Base-by-base conservation (phyloP, 2,113 vertebrate genomes). In the Lichenostomus cassidix region DNA sequence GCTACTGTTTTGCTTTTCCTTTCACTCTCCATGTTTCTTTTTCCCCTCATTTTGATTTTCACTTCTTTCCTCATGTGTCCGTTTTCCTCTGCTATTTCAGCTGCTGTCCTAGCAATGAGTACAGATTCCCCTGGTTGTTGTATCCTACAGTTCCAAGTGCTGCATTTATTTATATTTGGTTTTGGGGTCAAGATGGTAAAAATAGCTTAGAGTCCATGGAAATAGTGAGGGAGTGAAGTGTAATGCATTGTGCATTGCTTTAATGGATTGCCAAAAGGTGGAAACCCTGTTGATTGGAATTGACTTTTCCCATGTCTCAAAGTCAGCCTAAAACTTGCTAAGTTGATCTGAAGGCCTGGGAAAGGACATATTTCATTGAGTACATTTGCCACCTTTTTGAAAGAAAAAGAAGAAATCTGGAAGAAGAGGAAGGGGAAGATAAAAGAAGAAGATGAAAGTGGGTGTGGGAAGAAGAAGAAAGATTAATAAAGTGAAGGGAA, bases 221-320 rank as follows among this genome's bases (percentile, higher is more conserved):
- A 97, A 85, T 80, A 65, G 52, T 27, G 73, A 89, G 46, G 83
- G 73, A 94, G 44, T 23, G 65, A 71, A 83, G 17, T 80, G 62
- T 53, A 83, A 62, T 83, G 37, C 46, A 47, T 44, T 70, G 23
- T 90, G 46, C 39, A 8, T 39, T 85, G 39, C 83, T 95, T 96
- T 97, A 77, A 93, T 90, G 83, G 46, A 62, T 68, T 88, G 90
- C 90, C 90, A 94, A 94, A 96, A 93, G 37, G 31, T 96, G 74
- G 73, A 87, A 95, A 87, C 88, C 93, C 82, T 21, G 67, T 82
- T 82, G 92, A 71, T 75, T 71, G 35, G 25, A 89, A 74, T 15
- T 85, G 90, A 92, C 68, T 96, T 96, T 97, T 97, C 91, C 77
- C 95, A 96, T 29, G 65, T 87, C 87, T 93, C 74, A 29, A 56